phyloP scores from a whole-genome alignment of 1,140 invertebrate species.

The Brachystomella parvula region DNA sequence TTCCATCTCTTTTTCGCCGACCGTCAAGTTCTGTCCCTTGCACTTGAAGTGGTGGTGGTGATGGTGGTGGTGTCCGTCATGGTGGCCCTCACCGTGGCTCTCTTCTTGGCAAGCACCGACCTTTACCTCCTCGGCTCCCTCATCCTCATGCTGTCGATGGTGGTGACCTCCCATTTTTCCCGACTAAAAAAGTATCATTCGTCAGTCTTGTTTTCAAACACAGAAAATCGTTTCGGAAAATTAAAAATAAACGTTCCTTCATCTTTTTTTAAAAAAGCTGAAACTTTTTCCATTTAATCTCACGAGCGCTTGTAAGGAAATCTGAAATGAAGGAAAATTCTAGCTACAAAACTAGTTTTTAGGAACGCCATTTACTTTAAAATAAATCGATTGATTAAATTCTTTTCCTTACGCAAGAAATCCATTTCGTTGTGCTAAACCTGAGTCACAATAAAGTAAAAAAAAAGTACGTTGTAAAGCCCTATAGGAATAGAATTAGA shows the following conservation, averaged over 20 bases:
- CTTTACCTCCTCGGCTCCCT: too few species aligned
- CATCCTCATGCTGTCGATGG: slow-evolving; percentile 2
- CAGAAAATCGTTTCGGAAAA: too few species aligned
- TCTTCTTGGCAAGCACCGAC: too few species aligned
- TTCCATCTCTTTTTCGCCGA: not conserved
- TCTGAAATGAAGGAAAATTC: not conserved
- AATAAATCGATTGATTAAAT: too few species aligned
- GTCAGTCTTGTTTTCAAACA: too few species aligned
- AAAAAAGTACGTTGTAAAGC: not conserved
- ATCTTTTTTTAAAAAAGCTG: not conserved
- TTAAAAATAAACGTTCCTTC: not conserved
- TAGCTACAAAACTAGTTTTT: not conserved
- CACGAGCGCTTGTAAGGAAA: not conserved
- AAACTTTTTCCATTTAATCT: too few species aligned
- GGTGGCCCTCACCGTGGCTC: not conserved
- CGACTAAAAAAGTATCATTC: too few species aligned
- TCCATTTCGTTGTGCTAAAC: not conserved
- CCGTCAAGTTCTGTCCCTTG: not conserved
- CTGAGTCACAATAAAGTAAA: too few species aligned
- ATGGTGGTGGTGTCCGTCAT: not conserved
- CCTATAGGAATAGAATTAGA: not conserved
- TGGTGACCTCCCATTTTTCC: not conserved
- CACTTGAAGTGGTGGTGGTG: not conserved
- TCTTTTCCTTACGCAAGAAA: not conserved
- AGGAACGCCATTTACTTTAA: not conserved